phyloP scores from a whole-genome alignment of 2,113 vertebrate species.

The Chaenogobius annularis region DNA sequence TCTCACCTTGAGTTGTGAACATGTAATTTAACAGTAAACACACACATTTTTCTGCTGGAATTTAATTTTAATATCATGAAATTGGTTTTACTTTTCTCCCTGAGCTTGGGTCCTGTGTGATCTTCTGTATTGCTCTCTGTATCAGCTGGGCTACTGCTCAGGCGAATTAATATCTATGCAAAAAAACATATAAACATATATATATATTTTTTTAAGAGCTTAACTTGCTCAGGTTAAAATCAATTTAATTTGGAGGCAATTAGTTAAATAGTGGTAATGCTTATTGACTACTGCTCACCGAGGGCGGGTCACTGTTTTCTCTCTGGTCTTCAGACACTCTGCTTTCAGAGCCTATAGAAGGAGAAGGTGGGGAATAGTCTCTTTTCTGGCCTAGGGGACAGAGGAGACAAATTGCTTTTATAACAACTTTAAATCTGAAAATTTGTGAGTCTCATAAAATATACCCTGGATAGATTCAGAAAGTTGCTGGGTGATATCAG shows the following conservation, averaged over 20 bases:
- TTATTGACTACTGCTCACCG: slow-evolving; percentile 76
- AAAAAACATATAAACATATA: slow-evolving; percentile 4
- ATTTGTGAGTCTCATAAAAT: neutral
- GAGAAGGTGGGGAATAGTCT: slow-evolving; percentile 79
- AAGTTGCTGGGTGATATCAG: slow-evolving; percentile 86
- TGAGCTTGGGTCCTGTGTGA: slow-evolving; percentile 70
- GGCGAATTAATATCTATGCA: slow-evolving; percentile 77
- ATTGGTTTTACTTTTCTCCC: slow-evolving; percentile 85
- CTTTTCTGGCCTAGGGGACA: slow-evolving; percentile 79
- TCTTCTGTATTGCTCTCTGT: slow-evolving; percentile 79
- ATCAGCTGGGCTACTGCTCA: slow-evolving; percentile 86
- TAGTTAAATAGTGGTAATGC: neutral
- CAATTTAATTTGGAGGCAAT: neutral
- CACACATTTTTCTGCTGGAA: neutral
- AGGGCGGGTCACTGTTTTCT: slow-evolving; percentile 77
- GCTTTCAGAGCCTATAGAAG: slow-evolving; percentile 76
- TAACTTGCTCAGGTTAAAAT: neutral
- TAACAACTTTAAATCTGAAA: neutral
- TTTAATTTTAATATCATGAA: neutral
- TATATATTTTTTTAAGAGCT: neutral
- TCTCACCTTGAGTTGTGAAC: slow-evolving; percentile 80
- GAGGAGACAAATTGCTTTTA: neutral
- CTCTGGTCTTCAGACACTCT: slow-evolving; percentile 78
- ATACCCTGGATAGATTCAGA: slow-evolving; percentile 84
- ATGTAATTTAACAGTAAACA: neutral